phyloP scores from a whole-genome alignment of 2,797 vertebrate species.

The Chelon auratus region DNA sequence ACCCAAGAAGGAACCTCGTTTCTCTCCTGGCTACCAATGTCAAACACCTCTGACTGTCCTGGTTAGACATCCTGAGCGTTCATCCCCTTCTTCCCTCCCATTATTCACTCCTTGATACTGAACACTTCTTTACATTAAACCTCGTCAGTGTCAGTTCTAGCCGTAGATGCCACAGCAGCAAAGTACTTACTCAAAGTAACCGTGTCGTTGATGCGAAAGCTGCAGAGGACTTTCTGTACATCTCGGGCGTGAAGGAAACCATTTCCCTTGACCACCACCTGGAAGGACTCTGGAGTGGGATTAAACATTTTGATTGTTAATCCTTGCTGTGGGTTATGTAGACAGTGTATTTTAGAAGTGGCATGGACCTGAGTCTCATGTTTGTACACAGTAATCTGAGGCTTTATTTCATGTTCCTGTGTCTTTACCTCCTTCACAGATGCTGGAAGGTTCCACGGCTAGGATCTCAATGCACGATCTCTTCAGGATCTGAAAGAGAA shows the following conservation, averaged over 20 bases:
- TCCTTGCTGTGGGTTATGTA: not conserved
- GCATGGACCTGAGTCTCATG: not conserved
- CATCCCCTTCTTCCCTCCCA: too few species aligned
- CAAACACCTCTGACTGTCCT: too few species aligned
- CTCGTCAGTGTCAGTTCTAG: too few species aligned
- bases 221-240: slow-evolving; percentile 94
- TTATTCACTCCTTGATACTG: too few species aligned
- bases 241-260: slow-evolving; percentile 94
- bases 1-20: too few species aligned
- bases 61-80: too few species aligned
- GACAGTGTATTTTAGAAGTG: not conserved
- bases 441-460: slow-evolving; percentile 95
- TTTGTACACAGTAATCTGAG: not conserved
- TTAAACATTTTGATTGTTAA: slow-evolving; percentile 19
- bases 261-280: slow-evolving; percentile 95
- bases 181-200: slow-evolving; percentile 91
- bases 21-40: too few species aligned
- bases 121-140: too few species aligned
- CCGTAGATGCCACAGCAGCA: not conserved
- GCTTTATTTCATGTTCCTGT: not conserved
- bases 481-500: slow-evolving; percentile 90
- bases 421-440: slow-evolving; percentile 94
- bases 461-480: slow-evolving; percentile 98
- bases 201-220: slow-evolving; percentile 96
- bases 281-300: slow-evolving; percentile 89